Evolutionary conservation across 2,113 vertebrate species (phyloP).

Genomic region (Ranitomeya variabilis): DNA sequence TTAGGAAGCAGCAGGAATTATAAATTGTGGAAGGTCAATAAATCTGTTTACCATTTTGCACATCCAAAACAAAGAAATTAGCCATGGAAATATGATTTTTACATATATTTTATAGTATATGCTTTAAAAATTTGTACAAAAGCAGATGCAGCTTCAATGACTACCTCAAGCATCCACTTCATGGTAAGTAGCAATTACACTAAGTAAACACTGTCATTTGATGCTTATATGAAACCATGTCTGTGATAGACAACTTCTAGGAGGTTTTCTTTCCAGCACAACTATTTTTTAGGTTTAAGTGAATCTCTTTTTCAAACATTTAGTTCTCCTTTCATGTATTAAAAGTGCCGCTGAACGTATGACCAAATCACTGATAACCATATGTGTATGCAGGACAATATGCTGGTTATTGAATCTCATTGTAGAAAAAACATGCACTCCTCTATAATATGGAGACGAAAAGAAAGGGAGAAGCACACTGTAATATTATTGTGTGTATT

Average conservation of each 20-base stretch:
- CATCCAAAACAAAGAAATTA: not conserved
- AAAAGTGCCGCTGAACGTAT: no score
- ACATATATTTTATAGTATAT: not conserved
- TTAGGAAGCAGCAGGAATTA: no score
- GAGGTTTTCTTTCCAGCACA: not conserved
- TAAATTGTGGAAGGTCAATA: no score
- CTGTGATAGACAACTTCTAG: not conserved
- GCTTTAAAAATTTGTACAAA: not conserved
- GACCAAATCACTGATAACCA: no score
- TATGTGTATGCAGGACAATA: no score
- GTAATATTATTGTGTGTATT: no score
- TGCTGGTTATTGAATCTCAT: no score
- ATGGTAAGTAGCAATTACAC: not conserved
- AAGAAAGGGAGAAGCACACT: no score
- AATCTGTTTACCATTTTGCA: not conserved
- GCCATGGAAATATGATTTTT: not conserved
- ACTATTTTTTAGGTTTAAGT: not conserved
- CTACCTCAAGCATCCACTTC: not conserved
- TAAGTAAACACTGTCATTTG: not conserved
- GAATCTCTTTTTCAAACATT: no score
- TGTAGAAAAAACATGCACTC: no score
- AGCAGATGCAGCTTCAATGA: not conserved
- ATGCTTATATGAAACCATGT: not conserved
- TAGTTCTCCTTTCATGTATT: no score
- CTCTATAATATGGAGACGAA: no score